Percentiles rank a stretch among this genome's conserved stretches.
These are phyloP conservation scores for Drosophila pachea DNA, from an alignment of 1,140 invertebrate species.

Conservation along the genomic window DNA sequence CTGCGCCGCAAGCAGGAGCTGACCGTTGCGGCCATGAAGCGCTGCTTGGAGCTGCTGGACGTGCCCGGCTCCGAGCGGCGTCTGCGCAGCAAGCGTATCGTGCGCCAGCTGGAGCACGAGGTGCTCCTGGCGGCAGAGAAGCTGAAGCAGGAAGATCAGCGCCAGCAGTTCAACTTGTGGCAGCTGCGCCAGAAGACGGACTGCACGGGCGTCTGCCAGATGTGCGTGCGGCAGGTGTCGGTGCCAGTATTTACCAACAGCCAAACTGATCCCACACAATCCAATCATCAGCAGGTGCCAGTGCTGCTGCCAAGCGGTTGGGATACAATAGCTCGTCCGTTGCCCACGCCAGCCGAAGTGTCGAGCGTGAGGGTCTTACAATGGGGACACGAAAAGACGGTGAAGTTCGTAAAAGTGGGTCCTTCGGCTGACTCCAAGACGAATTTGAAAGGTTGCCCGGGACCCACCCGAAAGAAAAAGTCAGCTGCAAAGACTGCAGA, in stretches of 20 bases:
- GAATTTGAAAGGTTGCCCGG: too few relatives aligned
- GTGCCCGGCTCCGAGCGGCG: not conserved
- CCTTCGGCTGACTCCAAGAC: too few relatives aligned
- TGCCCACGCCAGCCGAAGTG: not conserved
- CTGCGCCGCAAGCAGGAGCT: conserved; percentile 12
- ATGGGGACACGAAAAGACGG: not conserved
- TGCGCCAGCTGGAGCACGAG: conserved; percentile 42
- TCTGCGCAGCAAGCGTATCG: not conserved
- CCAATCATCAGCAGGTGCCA: not conserved
- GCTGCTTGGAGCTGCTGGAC: conserved; percentile 5
- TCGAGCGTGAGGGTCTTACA: not conserved
- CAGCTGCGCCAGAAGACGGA: not conserved
- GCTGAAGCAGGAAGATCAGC: conserved; percentile 5
- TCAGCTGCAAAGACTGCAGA: too few relatives aligned
- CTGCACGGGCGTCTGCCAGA: not conserved
- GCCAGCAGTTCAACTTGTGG: not conserved
- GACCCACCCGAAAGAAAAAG: not conserved
- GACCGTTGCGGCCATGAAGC: not conserved
- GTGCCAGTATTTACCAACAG: not conserved
- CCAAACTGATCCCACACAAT: not conserved
- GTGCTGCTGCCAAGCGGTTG: not conserved
- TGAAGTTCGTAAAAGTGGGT: not conserved
- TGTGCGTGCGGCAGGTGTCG: conserved; percentile 5
- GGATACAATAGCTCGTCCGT: not conserved
- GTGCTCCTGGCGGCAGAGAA: conserved; percentile 23